Evolutionary conservation across 2,797 vertebrate species (phyloP).

Genomic region (Coccyzus lansbergi): DNA sequence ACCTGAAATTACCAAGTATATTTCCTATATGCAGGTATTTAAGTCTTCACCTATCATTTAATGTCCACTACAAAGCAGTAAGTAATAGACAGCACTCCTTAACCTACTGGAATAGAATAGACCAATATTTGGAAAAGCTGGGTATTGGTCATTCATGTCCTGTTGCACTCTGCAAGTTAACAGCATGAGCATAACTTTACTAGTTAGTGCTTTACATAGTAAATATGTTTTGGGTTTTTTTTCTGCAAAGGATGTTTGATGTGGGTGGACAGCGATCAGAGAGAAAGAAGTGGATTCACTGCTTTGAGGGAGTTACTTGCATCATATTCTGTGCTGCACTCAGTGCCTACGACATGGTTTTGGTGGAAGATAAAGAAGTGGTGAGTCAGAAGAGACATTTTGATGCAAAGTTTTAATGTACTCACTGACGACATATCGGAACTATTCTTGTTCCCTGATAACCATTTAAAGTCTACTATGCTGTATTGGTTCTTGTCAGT

Average conservation of each 20-base stretch:
- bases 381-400: slow-evolving; percentile 66
- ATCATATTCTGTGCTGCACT: slow-evolving; percentile 82
- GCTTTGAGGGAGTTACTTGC: slow-evolving; percentile 82
- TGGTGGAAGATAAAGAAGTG: slow-evolving; percentile 82
- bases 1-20: neutral
- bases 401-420: neutral
- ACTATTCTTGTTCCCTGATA: neutral
- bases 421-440: neutral
- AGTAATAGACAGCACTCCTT: neutral
- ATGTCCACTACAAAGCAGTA: neutral
- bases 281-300: slow-evolving; percentile 83
- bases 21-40: neutral
- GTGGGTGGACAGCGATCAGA: slow-evolving; percentile 82
- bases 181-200: neutral
- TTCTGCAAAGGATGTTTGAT: slow-evolving; percentile 78
- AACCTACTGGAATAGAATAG: neutral
- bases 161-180: neutral
- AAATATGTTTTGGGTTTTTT: neutral
- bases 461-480: neutral
- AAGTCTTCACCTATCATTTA: neutral
- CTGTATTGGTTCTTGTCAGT: neutral
- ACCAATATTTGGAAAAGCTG: neutral
- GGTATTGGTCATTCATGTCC: neutral
- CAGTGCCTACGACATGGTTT: slow-evolving; percentile 80
- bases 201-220: neutral